phyloP scores from a whole-genome alignment of 2,113 vertebrate genomes.

The Triplophysa rosa region DNA sequence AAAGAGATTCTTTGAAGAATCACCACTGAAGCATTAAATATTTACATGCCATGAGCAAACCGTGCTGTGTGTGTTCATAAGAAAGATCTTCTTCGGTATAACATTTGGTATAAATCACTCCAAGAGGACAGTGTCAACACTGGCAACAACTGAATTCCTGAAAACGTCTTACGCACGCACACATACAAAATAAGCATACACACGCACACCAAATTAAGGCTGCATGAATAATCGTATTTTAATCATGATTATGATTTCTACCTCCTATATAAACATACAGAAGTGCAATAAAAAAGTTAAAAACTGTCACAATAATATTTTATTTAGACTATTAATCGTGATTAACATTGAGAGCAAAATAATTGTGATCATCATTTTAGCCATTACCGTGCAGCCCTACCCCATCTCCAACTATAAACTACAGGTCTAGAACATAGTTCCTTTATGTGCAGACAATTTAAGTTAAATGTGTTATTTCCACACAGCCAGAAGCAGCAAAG shows the following conservation, averaged over 20 bases:
- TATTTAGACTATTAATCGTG: no score
- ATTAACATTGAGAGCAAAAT: no score
- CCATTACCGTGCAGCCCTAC: background rate
- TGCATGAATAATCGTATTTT: no score
- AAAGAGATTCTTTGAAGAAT: background rate
- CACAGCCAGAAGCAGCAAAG: no score
- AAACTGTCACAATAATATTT: no score
- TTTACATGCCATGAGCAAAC: constrained; percentile 13
- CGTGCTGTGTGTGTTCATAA: background rate
- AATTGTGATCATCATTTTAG: no score
- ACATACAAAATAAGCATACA: background rate
- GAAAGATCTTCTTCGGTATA: background rate
- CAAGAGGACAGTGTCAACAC: constrained; percentile 19
- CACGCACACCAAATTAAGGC: no score
- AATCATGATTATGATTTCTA: no score
- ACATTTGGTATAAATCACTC: background rate
- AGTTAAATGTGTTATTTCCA: background rate
- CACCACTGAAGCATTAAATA: background rate
- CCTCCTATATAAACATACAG: no score
- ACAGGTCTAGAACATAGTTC: background rate
- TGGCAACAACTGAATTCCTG: background rate
- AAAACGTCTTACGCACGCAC: background rate
- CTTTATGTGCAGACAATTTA: background rate
- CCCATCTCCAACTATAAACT: background rate
- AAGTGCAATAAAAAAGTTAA: no score